These are phyloP conservation scores for Monoplex corrugatus DNA, from an alignment of 2,888 invertebrate species.

Conservation along the genomic window DNA sequence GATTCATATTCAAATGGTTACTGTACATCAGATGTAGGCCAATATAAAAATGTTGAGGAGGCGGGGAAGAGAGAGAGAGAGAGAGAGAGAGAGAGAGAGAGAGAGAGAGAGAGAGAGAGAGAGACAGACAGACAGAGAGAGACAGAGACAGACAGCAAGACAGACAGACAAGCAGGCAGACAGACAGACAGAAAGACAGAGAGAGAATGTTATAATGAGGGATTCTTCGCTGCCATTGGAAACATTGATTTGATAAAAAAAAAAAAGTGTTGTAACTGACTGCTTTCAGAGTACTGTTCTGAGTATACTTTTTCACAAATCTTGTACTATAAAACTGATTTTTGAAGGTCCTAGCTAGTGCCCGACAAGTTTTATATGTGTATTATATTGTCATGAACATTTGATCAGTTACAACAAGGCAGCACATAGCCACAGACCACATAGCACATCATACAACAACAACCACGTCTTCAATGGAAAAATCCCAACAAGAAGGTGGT, in stretches of 20 bases:
- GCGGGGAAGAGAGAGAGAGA: neutral
- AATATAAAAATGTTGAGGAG: no score
- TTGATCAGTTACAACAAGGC: no score
- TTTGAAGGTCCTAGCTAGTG: no score
- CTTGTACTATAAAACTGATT: neutral
- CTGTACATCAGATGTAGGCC: no score
- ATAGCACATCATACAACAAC: neutral
- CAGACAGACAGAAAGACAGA: neutral
- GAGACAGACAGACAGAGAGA: neutral
- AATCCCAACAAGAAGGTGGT: constrained; percentile 77
- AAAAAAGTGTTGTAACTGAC: no score
- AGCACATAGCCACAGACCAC: no score
- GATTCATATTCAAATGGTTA: no score
- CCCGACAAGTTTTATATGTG: neutral
- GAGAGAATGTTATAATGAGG: neutral
- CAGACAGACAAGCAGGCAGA: neutral
- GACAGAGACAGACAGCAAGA: neutral
- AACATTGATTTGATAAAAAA: no score
- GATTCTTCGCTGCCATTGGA: no score
- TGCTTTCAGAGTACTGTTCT: neutral
- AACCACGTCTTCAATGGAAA: constrained; percentile 60
- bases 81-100: neutral
- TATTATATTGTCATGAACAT: no score
- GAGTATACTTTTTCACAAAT: neutral
- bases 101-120: neutral